Conservation (phyloP, 2,797 vertebrate genomes). For the Vireo griseus region DNA sequence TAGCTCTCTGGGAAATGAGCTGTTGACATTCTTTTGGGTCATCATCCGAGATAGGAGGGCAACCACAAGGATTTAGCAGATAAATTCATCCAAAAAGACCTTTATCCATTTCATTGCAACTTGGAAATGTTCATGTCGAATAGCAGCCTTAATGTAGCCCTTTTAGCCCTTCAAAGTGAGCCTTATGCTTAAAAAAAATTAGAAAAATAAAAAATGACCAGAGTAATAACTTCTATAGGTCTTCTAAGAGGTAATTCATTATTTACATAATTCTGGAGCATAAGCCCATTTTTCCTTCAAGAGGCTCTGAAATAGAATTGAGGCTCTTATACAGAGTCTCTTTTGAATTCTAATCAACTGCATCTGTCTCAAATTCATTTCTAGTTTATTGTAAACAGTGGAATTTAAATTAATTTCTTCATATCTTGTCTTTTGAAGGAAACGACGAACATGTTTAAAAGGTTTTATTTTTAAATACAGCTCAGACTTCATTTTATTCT, state of each 20-base stretch:
- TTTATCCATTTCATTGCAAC: constrained; percentile 81
- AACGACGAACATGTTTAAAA: constrained; percentile 36
- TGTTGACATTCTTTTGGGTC: constrained; percentile 94
- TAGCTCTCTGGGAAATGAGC: constrained; percentile 87
- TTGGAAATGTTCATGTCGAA: constrained; percentile 75
- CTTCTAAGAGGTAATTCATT: constrained; percentile 72
- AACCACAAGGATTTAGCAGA: constrained; percentile 86
- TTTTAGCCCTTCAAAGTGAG: constrained; percentile 77
- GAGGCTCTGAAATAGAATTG: constrained; percentile 62
- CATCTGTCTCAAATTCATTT: constrained; percentile 59
- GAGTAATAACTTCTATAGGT: constrained; percentile 71
- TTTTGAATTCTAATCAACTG: constrained; percentile 69
- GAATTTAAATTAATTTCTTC: constrained; percentile 70
- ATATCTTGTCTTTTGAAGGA: constrained; percentile 67
- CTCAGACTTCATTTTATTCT: constrained; percentile 35
- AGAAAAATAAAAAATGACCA: constrained; percentile 51
- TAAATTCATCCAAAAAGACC: constrained; percentile 86
- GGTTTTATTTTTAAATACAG: constrained; percentile 39
- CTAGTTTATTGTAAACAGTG: constrained; percentile 67
- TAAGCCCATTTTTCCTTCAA: constrained; percentile 65
- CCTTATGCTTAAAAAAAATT: constrained; percentile 45
- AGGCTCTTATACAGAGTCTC: constrained; percentile 15
- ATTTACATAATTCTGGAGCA: constrained; percentile 72
- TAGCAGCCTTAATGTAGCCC: constrained; percentile 77
- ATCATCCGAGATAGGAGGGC: constrained; percentile 85